Percentiles rank a stretch among this genome's conserved stretches.
Conservation (phyloP, 2,888 invertebrate species). For the Meliscaeva auricollis region DNA sequence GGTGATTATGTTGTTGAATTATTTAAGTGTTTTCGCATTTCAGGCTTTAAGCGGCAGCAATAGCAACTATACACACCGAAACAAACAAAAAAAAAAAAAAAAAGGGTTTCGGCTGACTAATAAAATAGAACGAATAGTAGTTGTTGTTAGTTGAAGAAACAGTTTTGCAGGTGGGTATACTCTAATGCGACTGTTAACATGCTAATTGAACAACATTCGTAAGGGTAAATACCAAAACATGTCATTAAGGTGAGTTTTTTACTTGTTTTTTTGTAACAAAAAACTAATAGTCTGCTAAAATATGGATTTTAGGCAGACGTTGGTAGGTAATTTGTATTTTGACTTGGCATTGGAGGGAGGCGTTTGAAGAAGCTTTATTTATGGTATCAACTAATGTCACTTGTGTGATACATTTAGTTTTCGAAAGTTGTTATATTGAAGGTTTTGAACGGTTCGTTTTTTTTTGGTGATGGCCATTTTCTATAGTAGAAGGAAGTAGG, state of each 20-base stretch:
- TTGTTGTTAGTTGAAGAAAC: not conserved
- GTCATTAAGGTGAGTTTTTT: not conserved
- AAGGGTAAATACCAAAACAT: not conserved
- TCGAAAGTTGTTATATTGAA: no score
- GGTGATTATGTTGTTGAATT: constrained; percentile 70
- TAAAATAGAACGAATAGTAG: constrained; percentile 20
- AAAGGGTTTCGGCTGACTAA: constrained; percentile 30
- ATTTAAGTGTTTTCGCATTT: constrained; percentile 57
- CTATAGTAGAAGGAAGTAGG: no score
- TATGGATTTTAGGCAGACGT: no score
- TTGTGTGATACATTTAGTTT: no score
- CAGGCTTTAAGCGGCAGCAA: constrained; percentile 3
- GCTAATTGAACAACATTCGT: constrained; percentile 5
- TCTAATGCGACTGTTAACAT: constrained; percentile 15
- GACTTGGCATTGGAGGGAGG: no score
- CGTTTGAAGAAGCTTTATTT: no score
- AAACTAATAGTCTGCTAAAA: not conserved
- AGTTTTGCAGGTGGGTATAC: constrained; percentile 2
- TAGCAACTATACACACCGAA: not conserved
- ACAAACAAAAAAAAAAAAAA: not conserved
- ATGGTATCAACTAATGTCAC: no score
- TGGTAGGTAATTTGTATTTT: no score
- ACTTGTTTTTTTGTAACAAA: not conserved
- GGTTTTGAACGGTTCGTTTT: no score
- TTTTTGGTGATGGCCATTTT: no score